Evolutionary conservation across 2,797 vertebrate species (phyloP).

Genomic region (Telmatherina bonti): DNA sequence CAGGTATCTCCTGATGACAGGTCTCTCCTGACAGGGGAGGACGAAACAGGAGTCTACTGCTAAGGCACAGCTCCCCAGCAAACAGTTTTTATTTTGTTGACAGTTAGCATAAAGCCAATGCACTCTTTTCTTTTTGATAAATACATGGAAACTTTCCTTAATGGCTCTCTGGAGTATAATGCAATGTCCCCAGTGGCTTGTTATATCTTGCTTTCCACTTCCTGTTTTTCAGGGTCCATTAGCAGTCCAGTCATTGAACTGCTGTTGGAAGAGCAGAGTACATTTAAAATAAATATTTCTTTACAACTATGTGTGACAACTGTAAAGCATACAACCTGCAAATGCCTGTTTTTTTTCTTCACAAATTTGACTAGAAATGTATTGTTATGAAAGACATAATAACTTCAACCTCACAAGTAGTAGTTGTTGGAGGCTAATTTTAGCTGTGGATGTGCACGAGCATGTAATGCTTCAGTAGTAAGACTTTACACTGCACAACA

Average conservation of each 20-base stretch:
- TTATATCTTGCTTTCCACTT: conserved; percentile 71
- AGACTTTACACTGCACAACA: neutral
- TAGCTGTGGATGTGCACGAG: neutral
- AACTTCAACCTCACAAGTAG: no score
- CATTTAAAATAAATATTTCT: conserved; percentile 29
- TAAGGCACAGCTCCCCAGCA: conserved; percentile 44
- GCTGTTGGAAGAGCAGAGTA: conserved; percentile 26
- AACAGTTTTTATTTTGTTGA: conserved; percentile 46
- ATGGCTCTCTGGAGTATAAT: conserved; percentile 70
- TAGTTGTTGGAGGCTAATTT: conserved; percentile 4
- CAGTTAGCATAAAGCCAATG: conserved; percentile 64
- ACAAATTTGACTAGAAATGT: neutral
- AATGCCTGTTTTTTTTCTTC: neutral
- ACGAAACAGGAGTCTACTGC: conserved; percentile 22
- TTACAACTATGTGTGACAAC: conserved; percentile 9
- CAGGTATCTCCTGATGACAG: conserved; percentile 23
- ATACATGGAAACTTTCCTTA: conserved; percentile 74
- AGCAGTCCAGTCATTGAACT: conserved; percentile 45
- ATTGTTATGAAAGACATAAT: neutral
- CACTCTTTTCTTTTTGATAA: conserved; percentile 54
- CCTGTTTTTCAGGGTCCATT: conserved; percentile 68
- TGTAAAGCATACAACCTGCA: neutral
- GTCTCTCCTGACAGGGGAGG: conserved; percentile 21
- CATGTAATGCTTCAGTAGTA: neutral
- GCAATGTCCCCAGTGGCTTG: conserved; percentile 72